phyloP scores from a whole-genome alignment of 2,888 invertebrate genomes.

The Hipparchia sbordonii region DNA sequence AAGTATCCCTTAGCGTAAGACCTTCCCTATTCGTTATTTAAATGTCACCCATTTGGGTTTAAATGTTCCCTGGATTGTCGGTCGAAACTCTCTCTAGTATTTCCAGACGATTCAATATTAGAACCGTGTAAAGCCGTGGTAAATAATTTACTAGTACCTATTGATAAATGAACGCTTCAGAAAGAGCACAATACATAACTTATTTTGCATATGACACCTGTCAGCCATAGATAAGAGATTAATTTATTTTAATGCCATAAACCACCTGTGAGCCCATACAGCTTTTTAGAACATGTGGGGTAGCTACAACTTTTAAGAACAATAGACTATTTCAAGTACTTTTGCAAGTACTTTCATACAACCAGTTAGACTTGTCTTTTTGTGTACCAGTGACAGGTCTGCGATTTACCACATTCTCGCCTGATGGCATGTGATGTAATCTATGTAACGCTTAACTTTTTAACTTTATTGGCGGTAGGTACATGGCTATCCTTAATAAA shows the following conservation, averaged over 20 bases:
- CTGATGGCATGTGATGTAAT: too few species aligned
- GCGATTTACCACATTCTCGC: background rate
- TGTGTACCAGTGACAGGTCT: background rate
- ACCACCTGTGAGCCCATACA: conserved; percentile 24
- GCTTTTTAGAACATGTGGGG: conserved; percentile 10
- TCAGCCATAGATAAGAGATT: conserved; percentile 34
- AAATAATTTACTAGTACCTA: conserved; percentile 12
- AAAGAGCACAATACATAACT: conserved; percentile 25
- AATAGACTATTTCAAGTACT: conserved; percentile 20
- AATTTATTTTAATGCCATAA: conserved; percentile 28
- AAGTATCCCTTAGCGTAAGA: too few species aligned
- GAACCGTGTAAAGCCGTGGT: background rate
- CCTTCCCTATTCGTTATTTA: too few species aligned
- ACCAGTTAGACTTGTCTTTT: background rate
- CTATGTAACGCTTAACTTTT: too few species aligned
- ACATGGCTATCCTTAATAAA: too few species aligned
- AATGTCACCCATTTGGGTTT: too few species aligned
- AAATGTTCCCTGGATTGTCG: too few species aligned
- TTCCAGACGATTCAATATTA: background rate
- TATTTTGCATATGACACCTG: conserved; percentile 36
- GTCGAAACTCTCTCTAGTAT: too few species aligned
- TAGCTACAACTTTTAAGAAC: conserved; percentile 13
- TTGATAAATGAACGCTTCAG: conserved; percentile 12
- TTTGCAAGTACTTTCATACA: background rate
- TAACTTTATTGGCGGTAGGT: too few species aligned